A percentile compares a stretch with the other conserved stretches of the same genome.
Evolutionary conservation across 2,888 invertebrate genomes (phyloP).

Genomic region (Nemotelus nigrinus): DNA sequence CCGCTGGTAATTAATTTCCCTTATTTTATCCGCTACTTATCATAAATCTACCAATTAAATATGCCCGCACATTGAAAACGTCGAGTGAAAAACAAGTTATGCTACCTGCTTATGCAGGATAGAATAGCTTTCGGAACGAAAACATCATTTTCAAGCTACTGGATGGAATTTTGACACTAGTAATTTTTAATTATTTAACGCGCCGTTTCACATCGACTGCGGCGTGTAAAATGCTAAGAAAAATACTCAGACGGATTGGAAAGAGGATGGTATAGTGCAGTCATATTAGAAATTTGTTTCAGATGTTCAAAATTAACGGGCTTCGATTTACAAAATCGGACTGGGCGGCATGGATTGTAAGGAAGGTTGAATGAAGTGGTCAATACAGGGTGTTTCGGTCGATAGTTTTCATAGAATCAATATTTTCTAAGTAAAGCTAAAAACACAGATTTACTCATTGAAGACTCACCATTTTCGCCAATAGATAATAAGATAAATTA

Average conservation of each 20-base stretch:
- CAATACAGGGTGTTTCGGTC: no score
- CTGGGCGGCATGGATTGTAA: neutral
- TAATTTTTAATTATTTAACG: constrained; percentile 39
- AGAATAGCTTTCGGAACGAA: constrained; percentile 4
- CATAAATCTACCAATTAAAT: neutral
- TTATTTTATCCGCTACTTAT: constrained; percentile 25
- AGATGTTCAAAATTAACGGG: neutral
- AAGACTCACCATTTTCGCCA: no score
- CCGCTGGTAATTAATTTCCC: constrained; percentile 2
- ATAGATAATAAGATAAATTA: no score
- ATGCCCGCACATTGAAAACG: constrained; percentile 2
- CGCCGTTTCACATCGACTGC: constrained; percentile 3
- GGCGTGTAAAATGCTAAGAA: neutral
- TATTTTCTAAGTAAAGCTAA: no score
- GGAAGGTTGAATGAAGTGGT: no score
- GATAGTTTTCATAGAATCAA: no score
- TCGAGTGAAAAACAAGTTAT: neutral
- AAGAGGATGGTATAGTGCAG: no score
- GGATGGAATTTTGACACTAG: constrained; percentile 38
- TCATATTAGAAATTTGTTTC: neutral
- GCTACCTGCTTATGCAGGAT: neutral
- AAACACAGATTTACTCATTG: no score
- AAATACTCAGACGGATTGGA: no score
- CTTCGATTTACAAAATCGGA: neutral
- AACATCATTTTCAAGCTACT: constrained; percentile 31